Evolutionary conservation across 92 coral and sea anemone species (phyloP).

Genomic region (Pocillopora meandrina): DNA sequence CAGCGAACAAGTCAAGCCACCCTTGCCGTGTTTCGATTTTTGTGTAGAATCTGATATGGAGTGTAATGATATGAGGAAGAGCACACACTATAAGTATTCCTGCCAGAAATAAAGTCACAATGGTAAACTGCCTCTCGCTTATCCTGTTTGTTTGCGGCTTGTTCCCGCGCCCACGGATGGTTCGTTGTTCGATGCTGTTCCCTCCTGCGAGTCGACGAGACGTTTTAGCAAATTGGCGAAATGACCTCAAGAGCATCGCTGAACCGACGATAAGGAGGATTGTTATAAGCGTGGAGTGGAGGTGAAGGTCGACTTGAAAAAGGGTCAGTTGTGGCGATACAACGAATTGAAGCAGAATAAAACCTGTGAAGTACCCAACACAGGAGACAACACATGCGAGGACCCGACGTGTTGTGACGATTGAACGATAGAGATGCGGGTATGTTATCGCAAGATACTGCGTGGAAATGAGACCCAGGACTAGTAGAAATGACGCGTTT

Average conservation of each 20-base stretch:
- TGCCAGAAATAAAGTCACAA: constrained; percentile 50
- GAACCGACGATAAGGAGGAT: constrained; percentile 52
- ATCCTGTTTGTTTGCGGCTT: constrained; percentile 7
- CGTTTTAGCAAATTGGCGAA: constrained; percentile 45
- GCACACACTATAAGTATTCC: constrained; percentile 53
- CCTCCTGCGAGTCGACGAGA: constrained; percentile 19
- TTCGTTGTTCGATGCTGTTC: neutral
- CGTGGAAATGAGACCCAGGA: constrained; percentile 52
- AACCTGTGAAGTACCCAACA: constrained; percentile 52
- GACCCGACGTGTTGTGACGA: constrained; percentile 61
- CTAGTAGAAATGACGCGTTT: constrained; percentile 66
- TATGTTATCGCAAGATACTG: constrained; percentile 62
- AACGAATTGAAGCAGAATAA: constrained; percentile 47
- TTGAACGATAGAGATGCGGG: constrained; percentile 64
- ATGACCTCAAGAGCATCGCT: constrained; percentile 53
- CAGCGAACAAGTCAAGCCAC: constrained; percentile 37
- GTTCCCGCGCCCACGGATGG: neutral
- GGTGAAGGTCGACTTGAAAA: constrained; percentile 51
- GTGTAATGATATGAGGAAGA: constrained; percentile 54
- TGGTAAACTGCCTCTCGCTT: constrained; percentile 59
- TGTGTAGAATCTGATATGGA: constrained; percentile 38
- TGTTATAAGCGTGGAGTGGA: constrained; percentile 57
- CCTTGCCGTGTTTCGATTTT: constrained; percentile 39
- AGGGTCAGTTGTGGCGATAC: constrained; percentile 30
- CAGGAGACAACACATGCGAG: constrained; percentile 30